Base-by-base conservation (phyloP, 23 tunicate genomes). In the Phallusia fumigata region DNA sequence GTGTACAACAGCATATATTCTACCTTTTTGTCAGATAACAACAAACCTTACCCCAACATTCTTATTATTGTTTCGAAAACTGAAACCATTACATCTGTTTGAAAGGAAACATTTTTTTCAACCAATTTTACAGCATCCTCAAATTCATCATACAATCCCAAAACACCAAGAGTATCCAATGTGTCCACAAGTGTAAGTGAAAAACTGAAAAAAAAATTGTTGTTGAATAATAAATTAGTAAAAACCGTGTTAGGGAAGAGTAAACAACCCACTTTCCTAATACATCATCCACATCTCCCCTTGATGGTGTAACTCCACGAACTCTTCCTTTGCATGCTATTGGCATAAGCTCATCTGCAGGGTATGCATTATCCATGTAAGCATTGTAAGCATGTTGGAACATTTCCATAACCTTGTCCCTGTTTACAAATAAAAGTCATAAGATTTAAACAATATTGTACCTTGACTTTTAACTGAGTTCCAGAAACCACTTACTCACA, bases 281-380 rank as follows among this genome's bases (percentile, higher is more conserved):
- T 12, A 95, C 85, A 73, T 95, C 98, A 86, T 95, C 98, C 24
- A 95, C 91, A 83, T 95, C 98, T 47, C 98, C 98, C 24, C 98
- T 69, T 33, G 98, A 85, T 22, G 85, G 87, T 13, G 98, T 95
- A 0, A 87, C 76, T 12, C 98, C 98, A 35, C 98, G 53, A 22
- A 86, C 64, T 80, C 98, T 76, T 19, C 98, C 98, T 75, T 87
- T 87, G 80, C 99, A 95, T 26, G 95, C 95, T 22, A 95, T 90
- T 33, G 99, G 99, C 99, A 95, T 95, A 18, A 95, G 81, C 53
- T 95, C 99, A 84, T 95, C 99, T 50, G 99, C 99, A 33, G 99
- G 99, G 69, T 86, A 95, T 35, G 99, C 99, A 80, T 95, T 80
- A 15, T 72, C 53, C 95, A 95, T 95, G 87, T 95, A 95, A 18